A percentile compares a stretch with the other conserved stretches of the same genome.
These are phyloP conservation scores for Agrotis ipsilon DNA, from an alignment of 2,888 invertebrate species.

Conservation along the genomic window DNA sequence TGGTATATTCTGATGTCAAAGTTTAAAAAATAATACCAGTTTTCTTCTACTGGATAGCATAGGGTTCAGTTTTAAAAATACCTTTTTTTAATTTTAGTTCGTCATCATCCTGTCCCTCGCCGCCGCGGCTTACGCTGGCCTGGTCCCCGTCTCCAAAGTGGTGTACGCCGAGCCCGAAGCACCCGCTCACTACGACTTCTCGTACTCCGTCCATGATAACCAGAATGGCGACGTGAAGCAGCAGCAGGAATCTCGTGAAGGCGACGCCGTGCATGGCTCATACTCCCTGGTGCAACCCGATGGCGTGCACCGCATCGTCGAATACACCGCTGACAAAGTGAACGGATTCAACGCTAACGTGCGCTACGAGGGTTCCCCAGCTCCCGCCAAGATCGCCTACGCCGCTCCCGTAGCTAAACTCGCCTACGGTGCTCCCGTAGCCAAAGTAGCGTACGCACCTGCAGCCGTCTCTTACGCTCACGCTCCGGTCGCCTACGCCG, in stretches of 20 bases:
- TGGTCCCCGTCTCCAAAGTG: conserved; percentile 75
- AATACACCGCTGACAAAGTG: conserved; percentile 85
- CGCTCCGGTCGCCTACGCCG: conserved; percentile 64
- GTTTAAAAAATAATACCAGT: neutral
- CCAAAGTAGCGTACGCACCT: conserved; percentile 61
- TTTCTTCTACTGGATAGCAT: neutral
- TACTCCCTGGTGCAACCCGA: conserved; percentile 89
- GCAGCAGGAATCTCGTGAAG: conserved; percentile 85
- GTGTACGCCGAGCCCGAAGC: conserved; percentile 81
- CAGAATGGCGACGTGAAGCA: conserved; percentile 87
- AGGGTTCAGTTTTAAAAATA: neutral
- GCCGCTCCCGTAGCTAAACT: conserved; percentile 60
- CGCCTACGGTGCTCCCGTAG: conserved; percentile 58
- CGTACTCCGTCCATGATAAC: conserved; percentile 86
- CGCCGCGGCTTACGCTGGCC: conserved; percentile 71
- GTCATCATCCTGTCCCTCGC: conserved; percentile 79
- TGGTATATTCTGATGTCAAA: neutral
- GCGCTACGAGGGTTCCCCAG: conserved; percentile 83
- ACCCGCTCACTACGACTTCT: conserved; percentile 86
- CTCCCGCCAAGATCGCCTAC: conserved; percentile 34
- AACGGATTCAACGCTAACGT: conserved; percentile 88
- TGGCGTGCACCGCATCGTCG: conserved; percentile 85
- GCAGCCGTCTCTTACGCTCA: conserved; percentile 71
- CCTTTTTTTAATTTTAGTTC: conserved; percentile 70
- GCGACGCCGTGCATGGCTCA: conserved; percentile 86